Evolutionary conservation across 2,113 vertebrate genomes (phyloP), one percentile per base, ranked within the genome.

Genomic region (Halcyon senegalensis): DNA sequence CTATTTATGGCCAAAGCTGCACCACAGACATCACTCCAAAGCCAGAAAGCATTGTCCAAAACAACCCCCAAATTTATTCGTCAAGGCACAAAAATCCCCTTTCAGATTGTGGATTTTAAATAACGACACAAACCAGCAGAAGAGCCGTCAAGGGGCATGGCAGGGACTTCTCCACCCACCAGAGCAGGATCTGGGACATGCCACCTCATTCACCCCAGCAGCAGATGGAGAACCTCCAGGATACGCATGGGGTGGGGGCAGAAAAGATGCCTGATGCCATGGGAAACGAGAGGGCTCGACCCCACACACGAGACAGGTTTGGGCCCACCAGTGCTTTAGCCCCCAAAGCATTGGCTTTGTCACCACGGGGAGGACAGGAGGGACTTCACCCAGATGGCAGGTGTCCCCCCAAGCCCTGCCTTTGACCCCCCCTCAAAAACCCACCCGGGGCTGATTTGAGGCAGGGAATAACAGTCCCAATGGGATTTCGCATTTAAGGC

Each of bases 21-120:
- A 80, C 2, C 44, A 15, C 2, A 0, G 15, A 46, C 44, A 89
- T 16, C 27, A 64, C 3, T 0, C 4, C 0, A 5, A 84, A 66
- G 48, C 20, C 0, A 3, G 56, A 55, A 90, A 50, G 24, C 74
- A 67, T 44, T 7, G 8, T 83, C 69, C 62, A 43, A 69, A 96
- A 94, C 94, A 44, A 66, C 16, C 44, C 43, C 80, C 84, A 4
- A 10, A 37, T 98, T 98, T 98, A 98, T 98, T 98, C 28, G 31
- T 73, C 88, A 92, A 94, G 94, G 92, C 94, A 97, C 88, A 60
- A 75, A 94, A 92, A 7, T 8, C 7, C 37, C 53, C 56, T 84
- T 64, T 94, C 89, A 19, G 84, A 92, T 86, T 91, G 87, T 35
- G 66, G 86, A 87, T 68, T 94, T 97, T 93, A 96, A 93, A 97